Evolutionary conservation across 2,113 vertebrate genomes (phyloP).

Genomic region (Crypturellus undulatus): DNA sequence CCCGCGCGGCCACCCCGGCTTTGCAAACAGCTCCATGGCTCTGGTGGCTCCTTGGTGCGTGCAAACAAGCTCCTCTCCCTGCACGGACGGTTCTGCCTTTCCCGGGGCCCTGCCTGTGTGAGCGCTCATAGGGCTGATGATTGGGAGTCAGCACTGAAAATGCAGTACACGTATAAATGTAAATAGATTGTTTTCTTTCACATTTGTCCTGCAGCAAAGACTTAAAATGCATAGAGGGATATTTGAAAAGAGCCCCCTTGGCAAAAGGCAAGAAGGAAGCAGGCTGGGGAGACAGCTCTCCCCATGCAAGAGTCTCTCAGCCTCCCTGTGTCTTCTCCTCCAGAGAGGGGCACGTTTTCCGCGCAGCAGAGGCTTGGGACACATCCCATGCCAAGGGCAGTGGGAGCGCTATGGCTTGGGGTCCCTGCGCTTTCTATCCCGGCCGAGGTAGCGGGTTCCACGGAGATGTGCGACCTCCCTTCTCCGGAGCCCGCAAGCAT

Average conservation of each 20-base stretch:
- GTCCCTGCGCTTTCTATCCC: fast-evolving
- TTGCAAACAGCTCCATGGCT: background rate
- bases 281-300: background rate
- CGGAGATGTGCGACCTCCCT: background rate
- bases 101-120: fast-evolving
- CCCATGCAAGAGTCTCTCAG: background rate
- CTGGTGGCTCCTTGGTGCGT: constrained; percentile 3
- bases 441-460: background rate
- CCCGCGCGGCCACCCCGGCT: background rate
- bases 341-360: fast-evolving
- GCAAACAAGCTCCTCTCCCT: background rate
- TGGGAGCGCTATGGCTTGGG: background rate
- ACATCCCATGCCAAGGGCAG: background rate
- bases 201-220: background rate
- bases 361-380: background rate
- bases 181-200: background rate
- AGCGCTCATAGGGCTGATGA: fast-evolving
- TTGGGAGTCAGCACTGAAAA: background rate
- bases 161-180: background rate
- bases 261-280: background rate
- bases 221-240: background rate
- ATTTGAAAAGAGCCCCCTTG: background rate
- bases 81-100: fast-evolving
- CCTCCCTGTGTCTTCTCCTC: background rate
- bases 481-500: background rate